Evolutionary conservation across 2,888 invertebrate genomes (phyloP), one percentile per base, ranked within the genome.

Genomic region (Beris morrisii): DNA sequence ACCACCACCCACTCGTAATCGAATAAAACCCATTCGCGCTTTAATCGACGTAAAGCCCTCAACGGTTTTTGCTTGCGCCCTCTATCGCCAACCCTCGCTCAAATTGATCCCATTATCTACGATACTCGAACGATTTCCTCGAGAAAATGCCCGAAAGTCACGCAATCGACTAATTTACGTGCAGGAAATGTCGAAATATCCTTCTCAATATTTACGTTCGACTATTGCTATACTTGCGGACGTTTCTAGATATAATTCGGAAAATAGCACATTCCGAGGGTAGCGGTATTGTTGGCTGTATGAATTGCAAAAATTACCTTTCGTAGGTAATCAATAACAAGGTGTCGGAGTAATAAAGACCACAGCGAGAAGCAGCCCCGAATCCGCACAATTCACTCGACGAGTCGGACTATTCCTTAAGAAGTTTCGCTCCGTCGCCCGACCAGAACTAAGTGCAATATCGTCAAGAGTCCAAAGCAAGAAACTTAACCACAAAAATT

Each of bases 51-150:
- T 38, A 7, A 7, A 5, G 5, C 5, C 38, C 38, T 38, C 9
- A 38, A 9, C 38, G 1, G 3, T 22, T 38, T 38, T 38, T 38
- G 7, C 3, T 7, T 7, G 9, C 38, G 1, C 5, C 38, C 38
- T 7, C 38, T 9, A 7, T 38, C 5, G 5, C 38, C 38, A 9
- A 38, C 7, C 38, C 38, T 9, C 61, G 46, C n/a, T 50, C 46
- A 66, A 61, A 66, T 66, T 66, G 66, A 66, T 66, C 66, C 66
- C 54, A 66, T 66, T 66, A 66, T 66, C 66, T 58, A 52, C 50
- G 52, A 53, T 44, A 57, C 57, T 64, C 56, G 56, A 54, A 45
- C 53, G 12, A 56, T 43, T 64, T 67, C 55, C 56, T 22, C 50
- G 45, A 43, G 32, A 64, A 64, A 55, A 64, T 64, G 55, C 32